These are phyloP conservation scores for Dicranocentrus wangi DNA, from an alignment of 2,888 invertebrate genomes.

Conservation along the genomic window DNA sequence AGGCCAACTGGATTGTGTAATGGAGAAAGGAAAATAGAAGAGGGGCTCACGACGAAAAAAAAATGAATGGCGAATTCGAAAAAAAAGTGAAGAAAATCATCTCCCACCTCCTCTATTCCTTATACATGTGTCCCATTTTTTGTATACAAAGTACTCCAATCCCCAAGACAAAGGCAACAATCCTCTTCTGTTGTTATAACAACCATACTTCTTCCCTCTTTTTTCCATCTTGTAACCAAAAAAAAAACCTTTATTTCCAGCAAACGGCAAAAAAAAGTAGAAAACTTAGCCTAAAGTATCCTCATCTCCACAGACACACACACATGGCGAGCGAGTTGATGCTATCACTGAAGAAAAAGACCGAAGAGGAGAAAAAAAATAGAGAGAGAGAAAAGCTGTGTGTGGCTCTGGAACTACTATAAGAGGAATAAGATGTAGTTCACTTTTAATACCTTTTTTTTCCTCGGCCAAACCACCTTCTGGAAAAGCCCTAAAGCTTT, in stretches of 20 bases:
- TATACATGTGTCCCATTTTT: conserved; percentile 1
- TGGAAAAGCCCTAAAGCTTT: background rate
- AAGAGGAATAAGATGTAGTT: background rate
- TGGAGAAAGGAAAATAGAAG: background rate
- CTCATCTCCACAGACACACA: too few species aligned
- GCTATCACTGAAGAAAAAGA: background rate
- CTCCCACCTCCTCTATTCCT: background rate
- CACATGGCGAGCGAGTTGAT: background rate
- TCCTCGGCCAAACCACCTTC: conserved; percentile 14
- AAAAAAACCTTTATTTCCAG: background rate
- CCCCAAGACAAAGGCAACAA: conserved; percentile 4
- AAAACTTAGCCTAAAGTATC: too few species aligned
- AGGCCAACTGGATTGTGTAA: conserved; percentile 21
- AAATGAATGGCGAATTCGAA: too few species aligned
- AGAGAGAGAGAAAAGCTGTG: background rate
- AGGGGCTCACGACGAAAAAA: background rate
- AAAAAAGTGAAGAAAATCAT: too few species aligned
- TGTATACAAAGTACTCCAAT: background rate
- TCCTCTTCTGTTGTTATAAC: background rate
- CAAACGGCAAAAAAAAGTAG: background rate
- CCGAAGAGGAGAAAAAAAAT: background rate
- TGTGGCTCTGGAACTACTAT: too few species aligned
- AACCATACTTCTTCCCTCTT: background rate
- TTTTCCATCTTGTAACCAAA: background rate
- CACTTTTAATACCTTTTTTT: conserved; percentile 11